Evolutionary conservation across 2,797 vertebrate species (phyloP), one percentile per base, ranked within the genome.

Genomic region (Sebastes iracundus): DNA sequence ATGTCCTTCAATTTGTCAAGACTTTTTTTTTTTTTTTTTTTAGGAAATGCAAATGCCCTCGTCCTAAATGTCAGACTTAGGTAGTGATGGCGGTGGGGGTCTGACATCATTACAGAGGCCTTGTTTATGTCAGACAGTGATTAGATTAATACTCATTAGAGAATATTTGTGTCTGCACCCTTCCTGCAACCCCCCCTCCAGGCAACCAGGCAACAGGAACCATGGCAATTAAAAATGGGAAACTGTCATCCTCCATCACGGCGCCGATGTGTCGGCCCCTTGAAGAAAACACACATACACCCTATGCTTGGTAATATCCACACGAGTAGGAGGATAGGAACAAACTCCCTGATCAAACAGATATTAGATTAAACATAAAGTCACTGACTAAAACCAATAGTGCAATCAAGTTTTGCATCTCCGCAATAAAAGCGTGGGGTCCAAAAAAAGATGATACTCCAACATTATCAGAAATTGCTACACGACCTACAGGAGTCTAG

Each of bases 101-200:
- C 94, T 75, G 61, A 90, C 92, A 94, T 93, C 93, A 93, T 92
- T 88, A 94, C 87, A 87, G 91, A 94, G 90, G 87, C 93, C 87
- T 90, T 94, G 93, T 96, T 92, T 94, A 91, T 96, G 95, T 96
- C 95, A 96, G 93, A 86, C 94, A 94, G 93, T 95, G 94, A 97
- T 97, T 97, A 97, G 96, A 96, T 96, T 96, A 97, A 96, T 96
- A 96, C 95, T 96, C 95, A 94, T 97, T 97, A 97, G 96, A 96
- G 95, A 94, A 95, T 97, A 94, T 96, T 95, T 92, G 83, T 96
- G 95, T 96, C 94, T 95, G 94, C 92, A 94, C 92, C 94, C 93
- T 93, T 95, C 83, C 95, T 96, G 93, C 94, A 85, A 46, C 42
- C 91, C 94, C 90, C 95, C 92, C 81, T 89, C 76, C 67, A 83